Evolutionary conservation across 2,797 vertebrate genomes (phyloP), one percentile per base, ranked within the genome.

Genomic region (Thamnophis elegans): DNA sequence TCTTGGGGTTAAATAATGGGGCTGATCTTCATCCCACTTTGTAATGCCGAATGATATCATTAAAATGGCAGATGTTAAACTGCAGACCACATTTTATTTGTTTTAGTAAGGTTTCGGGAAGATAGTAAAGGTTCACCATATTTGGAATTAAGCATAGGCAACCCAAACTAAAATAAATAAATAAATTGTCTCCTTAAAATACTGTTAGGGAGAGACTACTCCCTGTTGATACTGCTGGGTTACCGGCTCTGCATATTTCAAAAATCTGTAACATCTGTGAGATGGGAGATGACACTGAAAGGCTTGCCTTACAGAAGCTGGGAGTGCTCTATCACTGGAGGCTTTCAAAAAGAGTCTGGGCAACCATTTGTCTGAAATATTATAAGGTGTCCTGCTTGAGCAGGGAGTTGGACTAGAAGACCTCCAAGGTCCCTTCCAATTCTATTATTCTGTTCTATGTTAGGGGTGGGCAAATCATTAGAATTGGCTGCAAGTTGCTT

Each of bases 1-100:
- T 93, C 60, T 89, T 94, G 6, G 62, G 86, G 62, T 91, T 93
- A 92, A n/a, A 47, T 60, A 85, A 88, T 53, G 28, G 6, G 94
- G 20, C 2, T 0, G 1, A 51, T 73, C 56, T 93, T 93, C 16
- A 94, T 91, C 54, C 82, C 10, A 86, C 47, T 56, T 18, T 59
- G 3, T 32, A 88, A 90, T 42, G 47, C 51, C 93, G 0, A 60
- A 92, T 95, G 59, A 93, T 9, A 91, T 56, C 32, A 55, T 90
- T 91, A 92, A 90, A 85, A 90, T 5, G 87, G 1, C 0, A 42
- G 62, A 8, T 88, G 87, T 89, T 87, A 85, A 85, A 89, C 58
- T 54, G 1, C 0, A 55, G 53, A 13, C 32, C 26, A 5, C 1
- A 1, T 90, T 92, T 73, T 65, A 51, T 92, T 73, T 47, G 20